A percentile compares a stretch with the other conserved stretches of the same genome.
phyloP scores from a whole-genome alignment of 2,888 invertebrate species.

The Seira sanloemensis region DNA sequence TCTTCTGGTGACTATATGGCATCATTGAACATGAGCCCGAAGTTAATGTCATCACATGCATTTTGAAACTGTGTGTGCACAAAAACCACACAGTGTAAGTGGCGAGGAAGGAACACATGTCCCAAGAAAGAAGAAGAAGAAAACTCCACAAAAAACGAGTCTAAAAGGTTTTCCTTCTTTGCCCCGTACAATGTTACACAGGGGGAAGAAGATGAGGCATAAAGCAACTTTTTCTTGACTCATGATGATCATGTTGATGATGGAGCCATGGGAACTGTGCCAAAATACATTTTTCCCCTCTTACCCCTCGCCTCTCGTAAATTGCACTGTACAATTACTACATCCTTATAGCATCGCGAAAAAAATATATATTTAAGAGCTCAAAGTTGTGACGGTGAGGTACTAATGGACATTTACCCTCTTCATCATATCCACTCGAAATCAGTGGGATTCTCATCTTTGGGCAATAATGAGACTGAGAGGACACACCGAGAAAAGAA shows the following conservation, averaged over 20 bases:
- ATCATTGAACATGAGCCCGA: neutral
- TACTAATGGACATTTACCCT: slow-evolving; percentile 64
- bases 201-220: neutral
- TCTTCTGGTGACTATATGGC: neutral
- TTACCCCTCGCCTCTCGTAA: neutral
- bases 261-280: slow-evolving; percentile 64
- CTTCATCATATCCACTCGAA: slow-evolving; percentile 41
- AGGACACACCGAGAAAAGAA: too few relatives aligned
- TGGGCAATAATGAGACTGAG: slow-evolving; percentile 33
- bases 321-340: too few relatives aligned
- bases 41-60: neutral
- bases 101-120: slow-evolving; percentile 1
- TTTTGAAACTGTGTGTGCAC: too few relatives aligned
- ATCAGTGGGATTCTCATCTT: slow-evolving; percentile 24
- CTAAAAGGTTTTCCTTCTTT: slow-evolving; percentile 25
- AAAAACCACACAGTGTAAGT: slow-evolving; percentile 1
- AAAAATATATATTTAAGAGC: neutral
- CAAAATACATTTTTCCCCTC: slow-evolving; percentile 44
- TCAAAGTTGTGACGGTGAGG: neutral
- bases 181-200: slow-evolving; percentile 19
- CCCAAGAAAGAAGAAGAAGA: neutral
- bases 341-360: too few relatives aligned
- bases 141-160: neutral
- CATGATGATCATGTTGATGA: slow-evolving; percentile 47
- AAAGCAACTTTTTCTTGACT: neutral